Percentiles rank a stretch among this genome's conserved stretches.
These are phyloP conservation scores for Martes flavigula DNA, from an alignment of 2,797 vertebrate genomes.

Conservation along the genomic window DNA sequence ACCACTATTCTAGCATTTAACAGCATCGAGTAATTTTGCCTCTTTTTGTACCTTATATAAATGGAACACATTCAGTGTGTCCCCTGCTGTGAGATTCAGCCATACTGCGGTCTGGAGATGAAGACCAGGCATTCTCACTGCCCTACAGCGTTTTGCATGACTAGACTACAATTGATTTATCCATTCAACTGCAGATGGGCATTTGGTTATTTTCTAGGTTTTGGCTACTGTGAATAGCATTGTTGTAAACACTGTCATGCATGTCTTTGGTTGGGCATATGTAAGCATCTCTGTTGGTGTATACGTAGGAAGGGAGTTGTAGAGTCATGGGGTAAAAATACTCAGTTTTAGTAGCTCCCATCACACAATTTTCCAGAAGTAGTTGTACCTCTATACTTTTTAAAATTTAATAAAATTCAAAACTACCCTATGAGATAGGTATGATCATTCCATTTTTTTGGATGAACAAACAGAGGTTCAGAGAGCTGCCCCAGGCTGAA, in stretches of 20 bases:
- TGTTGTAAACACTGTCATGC: background rate
- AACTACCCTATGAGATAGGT: background rate
- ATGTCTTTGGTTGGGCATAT: background rate
- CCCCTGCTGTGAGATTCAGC: background rate
- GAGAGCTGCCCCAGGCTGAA: background rate
- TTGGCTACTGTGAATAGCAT: background rate
- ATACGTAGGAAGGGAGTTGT: background rate
- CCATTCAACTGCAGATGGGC: background rate
- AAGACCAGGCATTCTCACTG: background rate
- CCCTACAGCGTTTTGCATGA: background rate
- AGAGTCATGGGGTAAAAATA: background rate
- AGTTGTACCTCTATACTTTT: background rate
- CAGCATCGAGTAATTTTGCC: background rate
- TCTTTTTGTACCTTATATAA: background rate
- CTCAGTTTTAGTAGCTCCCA: background rate
- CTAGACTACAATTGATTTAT: background rate
- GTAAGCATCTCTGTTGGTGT: background rate
- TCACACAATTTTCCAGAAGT: background rate
- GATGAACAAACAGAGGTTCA: constrained; percentile 20
- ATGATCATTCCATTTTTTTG: background rate
- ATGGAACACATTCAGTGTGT: background rate
- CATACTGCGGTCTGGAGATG: background rate
- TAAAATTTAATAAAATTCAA: constrained; percentile 31
- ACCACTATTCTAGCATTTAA: background rate
- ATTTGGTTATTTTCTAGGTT: constrained; percentile 11